Evolutionary conservation across 1,140 invertebrate species (phyloP).

Genomic region (Papilio machaon): DNA sequence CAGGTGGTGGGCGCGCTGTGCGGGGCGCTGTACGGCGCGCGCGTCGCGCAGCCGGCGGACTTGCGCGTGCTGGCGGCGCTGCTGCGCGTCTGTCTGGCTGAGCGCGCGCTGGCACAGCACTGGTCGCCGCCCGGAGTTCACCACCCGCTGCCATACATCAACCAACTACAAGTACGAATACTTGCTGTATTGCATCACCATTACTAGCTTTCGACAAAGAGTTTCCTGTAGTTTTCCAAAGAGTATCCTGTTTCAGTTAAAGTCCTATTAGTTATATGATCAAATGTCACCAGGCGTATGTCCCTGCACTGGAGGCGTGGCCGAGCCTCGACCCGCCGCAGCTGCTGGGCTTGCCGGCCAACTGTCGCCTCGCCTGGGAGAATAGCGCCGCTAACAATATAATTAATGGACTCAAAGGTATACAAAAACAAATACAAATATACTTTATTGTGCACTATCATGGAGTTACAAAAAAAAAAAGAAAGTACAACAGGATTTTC

Average conservation of each 20-base stretch:
- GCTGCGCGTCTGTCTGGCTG: slow-evolving; percentile 36
- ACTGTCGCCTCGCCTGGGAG: slow-evolving; percentile 70
- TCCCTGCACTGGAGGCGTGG: slow-evolving; percentile 56
- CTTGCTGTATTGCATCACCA: not conserved
- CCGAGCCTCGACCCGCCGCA: slow-evolving; percentile 65
- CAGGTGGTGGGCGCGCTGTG: slow-evolving; percentile 52
- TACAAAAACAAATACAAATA: too few species aligned
- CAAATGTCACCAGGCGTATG: slow-evolving; percentile 54
- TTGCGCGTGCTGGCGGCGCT: slow-evolving; percentile 47
- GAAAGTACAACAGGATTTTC: too few species aligned
- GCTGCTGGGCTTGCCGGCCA: slow-evolving; percentile 66
- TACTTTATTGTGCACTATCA: too few species aligned
- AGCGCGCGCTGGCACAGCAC: slow-evolving; percentile 44
- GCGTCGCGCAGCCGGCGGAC: slow-evolving; percentile 46
- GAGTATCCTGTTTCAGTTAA: too few species aligned
- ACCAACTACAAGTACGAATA: slow-evolving; percentile 45
- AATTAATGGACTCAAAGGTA: slow-evolving; percentile 60
- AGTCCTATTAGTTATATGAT: too few species aligned
- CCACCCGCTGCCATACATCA: slow-evolving; percentile 43
- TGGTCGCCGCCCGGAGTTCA: slow-evolving; percentile 41
- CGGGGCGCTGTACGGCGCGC: slow-evolving; percentile 50
- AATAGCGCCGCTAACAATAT: slow-evolving; percentile 62
- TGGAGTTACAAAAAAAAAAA: too few species aligned
- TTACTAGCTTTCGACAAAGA: too few species aligned
- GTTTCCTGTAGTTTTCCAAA: too few species aligned